Conservation (phyloP, 1,140 invertebrate genomes). For the Heliothis subflexa region DNA sequence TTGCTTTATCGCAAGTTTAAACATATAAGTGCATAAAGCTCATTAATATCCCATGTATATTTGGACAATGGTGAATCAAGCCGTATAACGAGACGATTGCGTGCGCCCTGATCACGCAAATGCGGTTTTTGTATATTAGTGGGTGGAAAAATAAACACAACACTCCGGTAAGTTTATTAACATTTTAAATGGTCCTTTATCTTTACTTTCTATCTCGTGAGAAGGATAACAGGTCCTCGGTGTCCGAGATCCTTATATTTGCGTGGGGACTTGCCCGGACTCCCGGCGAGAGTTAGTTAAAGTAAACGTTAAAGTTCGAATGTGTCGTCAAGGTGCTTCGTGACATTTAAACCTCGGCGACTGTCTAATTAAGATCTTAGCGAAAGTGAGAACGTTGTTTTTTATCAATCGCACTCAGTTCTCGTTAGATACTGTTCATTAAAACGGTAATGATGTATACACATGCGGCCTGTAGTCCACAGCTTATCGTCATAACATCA, state of each 20-base stretch:
- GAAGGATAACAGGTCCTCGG: background rate
- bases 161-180: constrained; percentile 79
- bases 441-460: constrained; percentile 17
- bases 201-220: constrained; percentile 51
- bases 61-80: constrained; percentile 68
- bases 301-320: background rate
- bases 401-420: constrained; percentile 47
- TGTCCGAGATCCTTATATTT: constrained; percentile 3
- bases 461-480: background rate
- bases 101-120: constrained; percentile 69
- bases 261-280: background rate
- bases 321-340: constrained; percentile 22
- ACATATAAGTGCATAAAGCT: constrained; percentile 70
- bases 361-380: constrained; percentile 57
- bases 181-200: constrained; percentile 60
- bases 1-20: constrained; percentile 68
- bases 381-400: constrained; percentile 68
- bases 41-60: constrained; percentile 65
- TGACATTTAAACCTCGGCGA: constrained; percentile 32
- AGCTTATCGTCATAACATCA: constrained; percentile 35
- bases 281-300: background rate
- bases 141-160: constrained; percentile 79
- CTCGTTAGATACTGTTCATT: constrained; percentile 14
- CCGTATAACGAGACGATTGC: constrained; percentile 67
- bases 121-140: constrained; percentile 72